Conservation (phyloP, 2,797 vertebrate species). For the Mionectes olivaceus region DNA sequence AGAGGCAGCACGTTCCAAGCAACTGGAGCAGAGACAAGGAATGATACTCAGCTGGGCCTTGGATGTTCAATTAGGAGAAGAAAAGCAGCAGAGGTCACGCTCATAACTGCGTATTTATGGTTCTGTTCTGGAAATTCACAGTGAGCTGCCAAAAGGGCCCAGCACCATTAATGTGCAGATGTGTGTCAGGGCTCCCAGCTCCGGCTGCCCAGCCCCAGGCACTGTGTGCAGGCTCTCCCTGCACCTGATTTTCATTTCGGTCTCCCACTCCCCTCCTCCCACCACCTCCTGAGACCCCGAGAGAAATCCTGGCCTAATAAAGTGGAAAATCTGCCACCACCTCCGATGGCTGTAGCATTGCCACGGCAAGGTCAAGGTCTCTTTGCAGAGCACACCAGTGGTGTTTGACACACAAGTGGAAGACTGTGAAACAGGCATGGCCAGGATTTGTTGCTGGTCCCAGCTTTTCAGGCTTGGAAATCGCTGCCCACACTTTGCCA, state of each 20-base stretch:
- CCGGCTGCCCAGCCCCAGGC: not conserved
- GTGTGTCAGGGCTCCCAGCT: not conserved
- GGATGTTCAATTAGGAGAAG: not conserved
- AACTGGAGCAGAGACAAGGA: conserved; percentile 44
- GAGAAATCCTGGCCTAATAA: not conserved
- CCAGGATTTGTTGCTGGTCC: not conserved
- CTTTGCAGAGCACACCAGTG: not conserved
- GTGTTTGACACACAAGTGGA: not conserved
- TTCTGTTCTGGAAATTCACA: conserved; percentile 31
- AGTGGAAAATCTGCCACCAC: not conserved
- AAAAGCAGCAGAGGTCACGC: conserved; percentile 38
- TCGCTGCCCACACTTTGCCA: not conserved
- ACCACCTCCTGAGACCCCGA: not conserved
- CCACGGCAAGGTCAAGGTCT: not conserved
- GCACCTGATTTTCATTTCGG: not conserved
- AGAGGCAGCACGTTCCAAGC: conserved; percentile 2
- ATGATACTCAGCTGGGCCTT: conserved; percentile 17
- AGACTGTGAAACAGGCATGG: not conserved
- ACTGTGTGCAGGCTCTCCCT: not conserved
- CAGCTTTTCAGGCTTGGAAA: not conserved
- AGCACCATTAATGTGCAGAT: not conserved
- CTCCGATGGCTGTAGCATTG: not conserved
- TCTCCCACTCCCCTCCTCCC: not conserved
- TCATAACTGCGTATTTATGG: not conserved
- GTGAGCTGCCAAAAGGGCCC: not conserved